Conservation (phyloP, 2,888 invertebrate species). For the Eristalis tenax region DNA sequence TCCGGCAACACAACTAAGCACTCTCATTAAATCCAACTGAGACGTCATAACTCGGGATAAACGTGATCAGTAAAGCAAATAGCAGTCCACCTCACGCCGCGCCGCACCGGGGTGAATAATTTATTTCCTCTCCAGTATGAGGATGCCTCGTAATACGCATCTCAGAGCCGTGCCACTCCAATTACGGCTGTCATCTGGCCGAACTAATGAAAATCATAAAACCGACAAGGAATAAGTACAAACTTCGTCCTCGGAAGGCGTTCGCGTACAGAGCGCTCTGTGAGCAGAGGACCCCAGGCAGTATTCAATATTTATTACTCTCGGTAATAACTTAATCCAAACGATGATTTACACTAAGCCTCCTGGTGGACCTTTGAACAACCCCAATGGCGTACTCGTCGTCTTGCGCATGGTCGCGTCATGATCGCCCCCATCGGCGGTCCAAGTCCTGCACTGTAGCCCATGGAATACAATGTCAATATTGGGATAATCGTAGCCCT, state of each 20-base stretch:
- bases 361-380: conserved; percentile 14
- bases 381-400: conserved; percentile 3
- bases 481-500: conserved; percentile 37
- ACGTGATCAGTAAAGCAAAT: conserved; percentile 5
- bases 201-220: conserved; percentile 19
- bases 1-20: neutral
- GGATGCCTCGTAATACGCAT: neutral
- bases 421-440: neutral
- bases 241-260: neutral
- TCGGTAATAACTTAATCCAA: conserved; percentile 54
- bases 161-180: neutral
- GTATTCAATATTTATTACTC: conserved; percentile 35
- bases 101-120: neutral
- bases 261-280: neutral
- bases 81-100: neutral
- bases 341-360: conserved; percentile 51
- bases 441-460: neutral
- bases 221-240: neutral
- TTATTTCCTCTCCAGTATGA: neutral
- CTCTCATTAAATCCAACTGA: neutral
- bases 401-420: too few species aligned
- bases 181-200: conserved; percentile 10
- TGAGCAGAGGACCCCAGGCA: neutral
- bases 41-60: neutral
- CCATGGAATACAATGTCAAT: conserved; percentile 50